phyloP scores from a whole-genome alignment of 2,888 invertebrate genomes.

The Masnerella sp. region DNA sequence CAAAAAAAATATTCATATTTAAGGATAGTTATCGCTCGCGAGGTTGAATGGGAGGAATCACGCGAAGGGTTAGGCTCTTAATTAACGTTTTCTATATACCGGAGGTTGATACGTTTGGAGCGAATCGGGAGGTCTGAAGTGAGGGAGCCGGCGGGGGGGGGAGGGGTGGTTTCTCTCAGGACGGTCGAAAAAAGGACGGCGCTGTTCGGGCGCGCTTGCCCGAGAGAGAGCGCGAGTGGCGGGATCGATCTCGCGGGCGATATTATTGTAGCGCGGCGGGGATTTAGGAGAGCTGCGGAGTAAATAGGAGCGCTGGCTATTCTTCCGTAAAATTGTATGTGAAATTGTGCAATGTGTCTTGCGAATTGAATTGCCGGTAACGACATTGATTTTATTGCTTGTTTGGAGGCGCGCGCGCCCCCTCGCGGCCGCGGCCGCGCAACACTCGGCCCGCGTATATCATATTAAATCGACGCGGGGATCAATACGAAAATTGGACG shows the following conservation, averaged over 20 bases:
- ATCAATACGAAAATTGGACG: conserved; percentile 60
- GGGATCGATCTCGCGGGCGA: conserved; percentile 65
- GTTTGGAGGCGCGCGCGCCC: conserved; percentile 67
- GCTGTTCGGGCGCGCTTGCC: conserved; percentile 62
- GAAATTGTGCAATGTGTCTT: conserved; percentile 78
- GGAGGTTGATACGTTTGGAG: no score
- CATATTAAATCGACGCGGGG: conserved; percentile 53
- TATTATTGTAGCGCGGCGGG: conserved; percentile 65
- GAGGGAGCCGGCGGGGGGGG: not conserved
- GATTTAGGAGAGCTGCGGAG: conserved; percentile 73
- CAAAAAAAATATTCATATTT: conserved; percentile 27
- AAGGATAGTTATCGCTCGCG: conserved; percentile 33
- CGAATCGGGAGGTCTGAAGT: no score
- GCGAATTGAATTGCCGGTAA: conserved; percentile 78
- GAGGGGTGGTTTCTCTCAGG: no score
- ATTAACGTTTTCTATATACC: conserved; percentile 47
- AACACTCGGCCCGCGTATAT: conserved; percentile 40
- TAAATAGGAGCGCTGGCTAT: conserved; percentile 76
- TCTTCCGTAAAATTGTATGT: conserved; percentile 78
- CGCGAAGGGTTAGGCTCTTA: conserved; percentile 46
- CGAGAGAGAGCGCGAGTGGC: conserved; percentile 52
- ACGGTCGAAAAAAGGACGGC: conserved; percentile 5
- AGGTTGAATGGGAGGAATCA: conserved; percentile 49
- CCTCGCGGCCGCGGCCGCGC: conserved; percentile 38
- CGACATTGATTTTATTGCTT: conserved; percentile 78